phyloP scores from a whole-genome alignment of 92 coral and sea anemone species.

The Zoanthus sansibaricus region DNA sequence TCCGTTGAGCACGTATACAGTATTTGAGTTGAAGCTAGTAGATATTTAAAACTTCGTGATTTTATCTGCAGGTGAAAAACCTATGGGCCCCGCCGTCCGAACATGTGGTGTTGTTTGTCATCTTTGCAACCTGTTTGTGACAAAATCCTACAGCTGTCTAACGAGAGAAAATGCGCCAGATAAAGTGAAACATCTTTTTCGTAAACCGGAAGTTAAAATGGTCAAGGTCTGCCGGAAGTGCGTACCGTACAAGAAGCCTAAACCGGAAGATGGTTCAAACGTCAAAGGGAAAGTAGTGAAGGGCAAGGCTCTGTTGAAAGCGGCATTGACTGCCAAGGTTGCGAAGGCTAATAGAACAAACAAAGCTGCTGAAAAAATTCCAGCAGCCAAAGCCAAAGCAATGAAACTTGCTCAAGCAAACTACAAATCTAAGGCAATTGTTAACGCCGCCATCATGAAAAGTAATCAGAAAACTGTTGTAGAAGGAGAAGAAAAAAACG shows the following conservation, averaged over 20 bases:
- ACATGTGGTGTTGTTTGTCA: conserved; percentile 94
- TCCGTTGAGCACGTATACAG: no score
- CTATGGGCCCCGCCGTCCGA: conserved; percentile 53
- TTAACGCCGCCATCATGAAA: conserved; percentile 25
- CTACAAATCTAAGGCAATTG: conserved; percentile 35
- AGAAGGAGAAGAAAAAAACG: conserved; percentile 47
- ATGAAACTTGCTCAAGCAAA: conserved; percentile 35
- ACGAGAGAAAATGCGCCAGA: conserved; percentile 91
- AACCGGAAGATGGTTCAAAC: conserved; percentile 51
- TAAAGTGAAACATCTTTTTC: conserved; percentile 81
- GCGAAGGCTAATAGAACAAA: background rate
- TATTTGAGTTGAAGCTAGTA: no score
- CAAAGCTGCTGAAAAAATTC: background rate
- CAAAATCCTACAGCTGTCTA: conserved; percentile 96
- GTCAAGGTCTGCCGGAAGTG: conserved; percentile 97
- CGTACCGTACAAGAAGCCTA: conserved; percentile 97
- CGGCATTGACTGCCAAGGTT: conserved; percentile 34
- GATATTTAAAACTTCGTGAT: background rate
- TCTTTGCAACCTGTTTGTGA: conserved; percentile 86
- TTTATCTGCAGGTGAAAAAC: conserved; percentile 66
- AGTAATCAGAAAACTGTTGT: background rate
- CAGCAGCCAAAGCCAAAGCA: conserved; percentile 26
- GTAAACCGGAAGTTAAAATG: conserved; percentile 76
- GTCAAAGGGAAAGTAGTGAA: conserved; percentile 32
- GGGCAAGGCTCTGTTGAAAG: conserved; percentile 29